phyloP scores from a whole-genome alignment of 1,140 invertebrate species.

The Leptinotarsa texana region DNA sequence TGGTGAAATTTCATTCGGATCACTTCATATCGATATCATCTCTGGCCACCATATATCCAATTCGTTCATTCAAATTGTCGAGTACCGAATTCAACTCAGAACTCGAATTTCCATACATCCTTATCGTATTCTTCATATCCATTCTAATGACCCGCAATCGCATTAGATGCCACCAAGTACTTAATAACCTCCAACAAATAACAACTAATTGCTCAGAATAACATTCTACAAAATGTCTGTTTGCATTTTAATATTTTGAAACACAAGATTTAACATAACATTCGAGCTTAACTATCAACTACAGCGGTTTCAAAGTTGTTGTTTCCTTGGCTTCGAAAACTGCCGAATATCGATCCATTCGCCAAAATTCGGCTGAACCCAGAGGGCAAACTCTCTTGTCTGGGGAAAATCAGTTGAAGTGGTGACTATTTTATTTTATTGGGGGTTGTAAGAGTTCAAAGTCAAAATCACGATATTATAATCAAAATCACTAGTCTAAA shows the following conservation, averaged over 20 bases:
- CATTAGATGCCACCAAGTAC: no score
- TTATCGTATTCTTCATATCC: no score
- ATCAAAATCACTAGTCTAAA: no score
- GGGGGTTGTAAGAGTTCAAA: no score
- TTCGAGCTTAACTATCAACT: constrained; percentile 5
- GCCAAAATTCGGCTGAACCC: constrained; percentile 32
- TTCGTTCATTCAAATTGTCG: background rate
- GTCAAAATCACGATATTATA: no score
- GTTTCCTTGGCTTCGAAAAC: constrained; percentile 39
- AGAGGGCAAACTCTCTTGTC: constrained; percentile 36
- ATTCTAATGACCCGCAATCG: no score
- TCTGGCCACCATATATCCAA: no score
- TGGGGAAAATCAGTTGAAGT: constrained; percentile 46
- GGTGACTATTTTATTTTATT: constrained; percentile 2
- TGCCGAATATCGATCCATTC: constrained; percentile 26
- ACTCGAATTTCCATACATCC: no score
- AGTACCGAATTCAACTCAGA: background rate
- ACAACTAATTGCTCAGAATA: background rate
- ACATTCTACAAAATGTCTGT: background rate
- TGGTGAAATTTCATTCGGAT: no score
- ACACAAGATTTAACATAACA: constrained; percentile 18
- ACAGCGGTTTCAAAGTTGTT: constrained; percentile 39
- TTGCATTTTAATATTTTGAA: background rate
- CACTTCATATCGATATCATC: no score
- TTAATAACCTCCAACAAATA: no score